Evolutionary conservation across 1,140 invertebrate species (phyloP).

Genomic region (Ephestia elutella): DNA sequence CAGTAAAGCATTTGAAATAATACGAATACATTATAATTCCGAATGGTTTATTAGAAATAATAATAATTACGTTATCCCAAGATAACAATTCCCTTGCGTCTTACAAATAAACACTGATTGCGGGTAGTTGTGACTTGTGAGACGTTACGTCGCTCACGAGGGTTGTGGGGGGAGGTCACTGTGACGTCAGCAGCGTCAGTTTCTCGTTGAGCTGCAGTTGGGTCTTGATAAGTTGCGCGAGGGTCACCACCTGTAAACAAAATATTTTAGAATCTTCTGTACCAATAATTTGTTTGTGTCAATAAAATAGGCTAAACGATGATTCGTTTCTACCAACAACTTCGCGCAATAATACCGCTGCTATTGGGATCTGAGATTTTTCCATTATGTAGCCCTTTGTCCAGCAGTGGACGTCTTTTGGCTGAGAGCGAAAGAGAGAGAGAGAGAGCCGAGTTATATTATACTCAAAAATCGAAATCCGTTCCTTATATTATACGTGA

Average conservation of each 20-base stretch:
- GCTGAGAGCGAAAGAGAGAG: too few species aligned
- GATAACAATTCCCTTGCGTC: not conserved
- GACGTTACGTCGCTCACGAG: not conserved
- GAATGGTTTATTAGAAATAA: not conserved
- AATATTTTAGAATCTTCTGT: not conserved
- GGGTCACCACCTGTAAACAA: conserved; percentile 89
- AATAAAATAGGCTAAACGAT: too few species aligned
- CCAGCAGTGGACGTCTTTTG: too few species aligned
- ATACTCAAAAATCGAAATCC: too few species aligned
- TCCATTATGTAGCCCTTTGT: too few species aligned
- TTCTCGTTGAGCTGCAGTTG: conserved; percentile 97
- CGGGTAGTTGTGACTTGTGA: not conserved
- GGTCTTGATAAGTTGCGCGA: conserved; percentile 96
- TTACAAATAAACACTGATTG: not conserved
- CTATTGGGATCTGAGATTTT: too few species aligned
- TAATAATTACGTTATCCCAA: not conserved
- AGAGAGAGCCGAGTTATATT: too few species aligned
- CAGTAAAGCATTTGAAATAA: too few species aligned
- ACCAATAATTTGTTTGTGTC: too few species aligned
- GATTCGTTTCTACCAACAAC: too few species aligned
- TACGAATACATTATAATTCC: not conserved
- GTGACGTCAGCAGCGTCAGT: conserved; percentile 85
- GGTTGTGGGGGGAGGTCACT: conserved; percentile 27
- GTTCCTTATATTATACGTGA: too few species aligned
- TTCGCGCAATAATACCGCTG: too few species aligned